phyloP scores from a whole-genome alignment of 1,140 invertebrate species.

The Euglossa dilemma region DNA sequence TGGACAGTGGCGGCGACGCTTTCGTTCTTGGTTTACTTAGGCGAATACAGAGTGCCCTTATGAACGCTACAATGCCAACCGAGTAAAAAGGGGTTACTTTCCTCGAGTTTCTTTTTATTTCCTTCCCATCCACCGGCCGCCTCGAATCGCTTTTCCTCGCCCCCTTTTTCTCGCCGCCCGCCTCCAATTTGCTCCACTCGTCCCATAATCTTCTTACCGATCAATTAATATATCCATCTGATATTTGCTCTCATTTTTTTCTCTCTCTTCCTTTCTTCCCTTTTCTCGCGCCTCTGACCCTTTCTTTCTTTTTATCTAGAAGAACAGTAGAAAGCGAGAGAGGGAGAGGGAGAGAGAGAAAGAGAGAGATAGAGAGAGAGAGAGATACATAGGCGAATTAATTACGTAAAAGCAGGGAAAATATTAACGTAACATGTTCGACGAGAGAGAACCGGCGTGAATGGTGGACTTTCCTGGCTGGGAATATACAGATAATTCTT shows the following conservation, averaged over 20 bases:
- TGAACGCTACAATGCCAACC: constrained; percentile 29
- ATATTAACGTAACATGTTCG: not conserved
- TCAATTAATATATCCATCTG: not conserved
- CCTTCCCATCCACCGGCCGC: not conserved
- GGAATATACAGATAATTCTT: constrained; percentile 48
- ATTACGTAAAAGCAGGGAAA: not conserved
- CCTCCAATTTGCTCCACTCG: not conserved
- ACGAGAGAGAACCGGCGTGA: not conserved
- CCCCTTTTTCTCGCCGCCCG: constrained; percentile 2
- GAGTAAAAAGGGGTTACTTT: constrained; percentile 31
- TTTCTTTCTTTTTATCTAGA: too few species aligned
- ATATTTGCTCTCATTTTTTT: not conserved
- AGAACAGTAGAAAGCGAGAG: too few species aligned
- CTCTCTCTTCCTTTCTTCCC: too few species aligned
- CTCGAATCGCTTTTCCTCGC: constrained; percentile 14
- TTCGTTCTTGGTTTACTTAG: constrained; percentile 54
- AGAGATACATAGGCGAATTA: not conserved
- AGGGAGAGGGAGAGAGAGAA: too few species aligned
- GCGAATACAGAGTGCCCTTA: constrained; percentile 31
- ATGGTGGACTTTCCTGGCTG: constrained; percentile 13
- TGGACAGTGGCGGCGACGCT: constrained; percentile 53
- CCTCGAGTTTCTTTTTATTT: constrained; percentile 25
- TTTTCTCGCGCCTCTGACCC: too few species aligned
- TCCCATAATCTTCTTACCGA: not conserved
- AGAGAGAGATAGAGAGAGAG: too few species aligned